Base-by-base conservation (phyloP, 1,140 invertebrate species). In the Phymastichus coffea region DNA sequence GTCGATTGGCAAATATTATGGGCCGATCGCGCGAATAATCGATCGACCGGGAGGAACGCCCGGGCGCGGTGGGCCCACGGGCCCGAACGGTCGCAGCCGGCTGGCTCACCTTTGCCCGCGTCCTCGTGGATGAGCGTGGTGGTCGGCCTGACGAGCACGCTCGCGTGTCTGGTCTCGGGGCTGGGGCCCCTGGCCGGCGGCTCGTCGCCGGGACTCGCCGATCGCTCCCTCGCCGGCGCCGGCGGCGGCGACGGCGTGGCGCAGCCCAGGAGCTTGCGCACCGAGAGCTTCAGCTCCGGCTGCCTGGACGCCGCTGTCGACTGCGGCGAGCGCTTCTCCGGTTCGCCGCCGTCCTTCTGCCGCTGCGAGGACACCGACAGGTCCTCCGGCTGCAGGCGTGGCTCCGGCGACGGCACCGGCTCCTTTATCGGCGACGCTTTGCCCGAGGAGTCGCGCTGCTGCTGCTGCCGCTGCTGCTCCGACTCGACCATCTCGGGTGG, bases 241-340 rank as follows among this genome's bases (percentile, higher is more conserved):
- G 6, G 6, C 23, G 72, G 73, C 3, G 71, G 73, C 15, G 73
- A 72, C 28, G 74, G 72, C 0, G 74, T 75, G 48, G 72, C 75
- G 58, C 73, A 75, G 6, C 70, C 73, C 0, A 77, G 55, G 12
- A 77, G 43, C 57, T 77, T 77, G 26, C 74, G 63, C 17, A 77
- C 75, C 19, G 70, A 79, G n/a, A 71, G 67, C 53, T 70, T 76
- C n/a, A 73, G 57, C 63, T 73, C 78, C 12, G 70, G 75, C 14
- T 69, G 74, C 55, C 69, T 80, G 22, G 61, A 63, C 54, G 52
- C 63, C 56, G 35, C 63, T 23, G 55, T 25, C 22, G 15, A 35
- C 19, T 66, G 67, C 14, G 30, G 14, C 38, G 37, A 30, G 2
- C 30, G 58, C 3, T 41, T 58, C 1, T 28, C 51, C 12, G 41